Evolutionary conservation across 2,113 vertebrate species (phyloP).

Genomic region (Rostratula benghalensis): DNA sequence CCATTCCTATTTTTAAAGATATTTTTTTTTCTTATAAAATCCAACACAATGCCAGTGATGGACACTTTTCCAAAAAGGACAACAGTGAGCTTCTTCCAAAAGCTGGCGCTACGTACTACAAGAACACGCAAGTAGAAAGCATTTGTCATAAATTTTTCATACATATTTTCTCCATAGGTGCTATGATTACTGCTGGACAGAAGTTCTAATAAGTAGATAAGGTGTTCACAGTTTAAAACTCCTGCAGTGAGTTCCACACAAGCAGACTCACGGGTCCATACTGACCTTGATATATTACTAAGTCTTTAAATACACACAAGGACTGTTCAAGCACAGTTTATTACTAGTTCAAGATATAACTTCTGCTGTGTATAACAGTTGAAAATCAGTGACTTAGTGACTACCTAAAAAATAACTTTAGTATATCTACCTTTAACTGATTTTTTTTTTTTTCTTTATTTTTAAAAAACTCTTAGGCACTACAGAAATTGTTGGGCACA

Average conservation of each 20-base stretch:
- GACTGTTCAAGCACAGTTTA: not conserved
- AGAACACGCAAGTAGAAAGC: not conserved
- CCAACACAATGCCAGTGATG: not conserved
- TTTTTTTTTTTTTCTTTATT: not conserved
- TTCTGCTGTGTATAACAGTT: not conserved
- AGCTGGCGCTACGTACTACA: not conserved
- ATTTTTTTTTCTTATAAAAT: slow-evolving; percentile 28
- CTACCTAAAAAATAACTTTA: not conserved
- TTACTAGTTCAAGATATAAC: not conserved
- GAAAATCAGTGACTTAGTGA: not conserved
- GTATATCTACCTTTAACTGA: not conserved
- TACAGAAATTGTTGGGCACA: not conserved
- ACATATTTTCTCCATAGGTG: not conserved
- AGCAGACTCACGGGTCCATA: not conserved
- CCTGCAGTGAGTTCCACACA: not conserved
- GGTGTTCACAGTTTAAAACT: not conserved
- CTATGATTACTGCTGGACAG: not conserved
- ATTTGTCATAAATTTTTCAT: not conserved
- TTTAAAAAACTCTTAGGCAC: not conserved
- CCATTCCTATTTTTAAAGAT: slow-evolving; percentile 5
- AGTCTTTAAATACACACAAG: not conserved
- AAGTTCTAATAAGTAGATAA: not conserved
- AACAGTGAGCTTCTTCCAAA: not conserved
- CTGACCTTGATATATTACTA: not conserved
- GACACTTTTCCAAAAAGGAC: not conserved